Evolutionary conservation across 2,888 invertebrate species (phyloP).

Genomic region (Thymelicus acteon): DNA sequence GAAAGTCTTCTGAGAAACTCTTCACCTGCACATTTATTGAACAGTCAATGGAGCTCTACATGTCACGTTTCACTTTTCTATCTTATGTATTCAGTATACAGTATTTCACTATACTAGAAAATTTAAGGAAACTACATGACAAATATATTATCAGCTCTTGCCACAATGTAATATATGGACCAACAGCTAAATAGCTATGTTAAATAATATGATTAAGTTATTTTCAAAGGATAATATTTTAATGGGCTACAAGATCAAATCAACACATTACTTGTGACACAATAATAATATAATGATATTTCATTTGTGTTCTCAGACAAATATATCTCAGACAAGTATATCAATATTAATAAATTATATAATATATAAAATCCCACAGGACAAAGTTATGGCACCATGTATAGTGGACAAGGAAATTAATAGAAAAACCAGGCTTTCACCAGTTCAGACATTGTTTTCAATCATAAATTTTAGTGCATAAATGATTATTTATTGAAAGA

Average conservation of each 20-base stretch:
- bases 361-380: background rate
- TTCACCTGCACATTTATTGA: constrained; percentile 11
- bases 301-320: too few species aligned
- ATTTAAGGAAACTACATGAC: too few species aligned
- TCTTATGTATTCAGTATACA: constrained; percentile 4
- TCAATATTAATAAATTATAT: constrained; percentile 12
- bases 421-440: constrained; percentile 48
- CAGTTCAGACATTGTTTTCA: constrained; percentile 59
- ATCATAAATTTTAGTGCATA: constrained; percentile 39
- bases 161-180: constrained; percentile 18
- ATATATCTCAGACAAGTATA: too few species aligned
- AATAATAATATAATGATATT: background rate
- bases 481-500: constrained; percentile 39
- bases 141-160: background rate
- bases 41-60: constrained; percentile 16
- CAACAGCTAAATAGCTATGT: constrained; percentile 13
- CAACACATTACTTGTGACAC: constrained; percentile 20
- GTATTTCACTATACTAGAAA: background rate
- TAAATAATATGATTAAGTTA: constrained; percentile 10
- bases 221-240: background rate
- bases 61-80: constrained; percentile 13
- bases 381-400: constrained; percentile 31
- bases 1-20: constrained; percentile 57
- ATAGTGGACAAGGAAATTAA: constrained; percentile 40
- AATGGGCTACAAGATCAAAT: background rate